These are phyloP conservation scores for Teleogryllus oceanicus DNA, from an alignment of 2,888 invertebrate species.

Conservation along the genomic window DNA sequence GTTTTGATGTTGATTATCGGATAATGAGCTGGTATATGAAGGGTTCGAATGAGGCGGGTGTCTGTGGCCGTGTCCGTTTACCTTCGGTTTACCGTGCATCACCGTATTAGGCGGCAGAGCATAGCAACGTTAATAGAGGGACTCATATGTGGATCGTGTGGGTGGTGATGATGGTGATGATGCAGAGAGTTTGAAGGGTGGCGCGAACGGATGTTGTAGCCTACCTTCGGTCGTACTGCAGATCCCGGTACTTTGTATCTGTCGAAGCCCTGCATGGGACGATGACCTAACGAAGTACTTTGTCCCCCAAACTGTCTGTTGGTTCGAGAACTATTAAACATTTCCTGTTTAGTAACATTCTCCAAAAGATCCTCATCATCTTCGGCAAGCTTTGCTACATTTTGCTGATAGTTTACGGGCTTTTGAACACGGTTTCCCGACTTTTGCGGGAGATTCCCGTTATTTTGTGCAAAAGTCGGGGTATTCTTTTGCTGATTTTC, in stretches of 20 bases:
- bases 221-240: background rate
- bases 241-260: background rate
- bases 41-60: background rate
- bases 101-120: background rate
- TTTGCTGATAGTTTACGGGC: too few species aligned
- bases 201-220: background rate
- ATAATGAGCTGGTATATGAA: too few species aligned
- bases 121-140: background rate
- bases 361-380: background rate
- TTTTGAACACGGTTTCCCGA: too few species aligned
- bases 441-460: too few species aligned
- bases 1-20: too few species aligned
- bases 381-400: too few species aligned
- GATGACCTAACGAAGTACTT: background rate
- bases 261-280: background rate
- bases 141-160: background rate
- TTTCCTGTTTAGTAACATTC: background rate
- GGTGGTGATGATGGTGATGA: background rate
- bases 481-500: background rate
- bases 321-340: background rate
- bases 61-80: background rate
- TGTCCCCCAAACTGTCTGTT: background rate
- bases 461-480: too few species aligned
- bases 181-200: background rate
- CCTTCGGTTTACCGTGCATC: background rate